Conservation (phyloP, 2,113 vertebrate genomes). For the Atractosteus spatula region DNA sequence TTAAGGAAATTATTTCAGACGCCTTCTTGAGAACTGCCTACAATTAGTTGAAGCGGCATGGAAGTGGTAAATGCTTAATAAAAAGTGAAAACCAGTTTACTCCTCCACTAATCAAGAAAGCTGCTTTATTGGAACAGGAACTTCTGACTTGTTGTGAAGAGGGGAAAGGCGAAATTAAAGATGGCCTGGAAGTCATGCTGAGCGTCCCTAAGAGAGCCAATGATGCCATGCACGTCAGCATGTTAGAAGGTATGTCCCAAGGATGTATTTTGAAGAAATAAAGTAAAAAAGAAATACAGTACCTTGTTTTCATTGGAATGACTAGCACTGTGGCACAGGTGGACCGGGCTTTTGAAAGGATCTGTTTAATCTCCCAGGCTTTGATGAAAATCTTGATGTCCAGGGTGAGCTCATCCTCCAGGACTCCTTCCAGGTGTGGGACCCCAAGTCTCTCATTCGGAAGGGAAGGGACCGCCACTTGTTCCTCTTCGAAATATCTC, state of each 20-base stretch:
- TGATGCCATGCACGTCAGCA: slow-evolving; percentile 96
- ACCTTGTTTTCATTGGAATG: too few relatives aligned
- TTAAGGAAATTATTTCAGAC: too few relatives aligned
- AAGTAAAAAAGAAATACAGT: background rate
- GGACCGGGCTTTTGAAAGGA: background rate
- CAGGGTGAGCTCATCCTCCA: slow-evolving; percentile 96
- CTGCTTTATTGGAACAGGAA: slow-evolving; percentile 68
- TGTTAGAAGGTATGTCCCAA: slow-evolving; percentile 84
- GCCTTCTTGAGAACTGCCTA: too few relatives aligned
- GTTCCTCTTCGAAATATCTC: slow-evolving; percentile 96
- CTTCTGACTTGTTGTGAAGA: slow-evolving; percentile 96
- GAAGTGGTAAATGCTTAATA: too few relatives aligned
- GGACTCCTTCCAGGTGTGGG: slow-evolving; percentile 99
- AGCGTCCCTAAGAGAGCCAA: slow-evolving; percentile 96
- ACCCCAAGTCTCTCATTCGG: slow-evolving; percentile 94
- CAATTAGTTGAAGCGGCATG: too few relatives aligned
- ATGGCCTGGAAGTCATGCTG: slow-evolving; percentile 96
- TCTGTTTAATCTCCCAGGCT: slow-evolving; percentile 64
- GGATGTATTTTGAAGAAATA: background rate
- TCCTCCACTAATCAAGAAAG: too few relatives aligned
- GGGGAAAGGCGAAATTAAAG: slow-evolving; percentile 96
- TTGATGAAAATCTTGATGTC: slow-evolving; percentile 94
- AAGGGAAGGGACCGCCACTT: slow-evolving; percentile 95
- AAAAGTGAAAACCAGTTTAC: too few relatives aligned
- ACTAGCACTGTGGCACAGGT: background rate